Evolutionary conservation across 2,888 invertebrate species (phyloP), one percentile per base, ranked within the genome.

Genomic region (Cryptocephalus moraei): DNA sequence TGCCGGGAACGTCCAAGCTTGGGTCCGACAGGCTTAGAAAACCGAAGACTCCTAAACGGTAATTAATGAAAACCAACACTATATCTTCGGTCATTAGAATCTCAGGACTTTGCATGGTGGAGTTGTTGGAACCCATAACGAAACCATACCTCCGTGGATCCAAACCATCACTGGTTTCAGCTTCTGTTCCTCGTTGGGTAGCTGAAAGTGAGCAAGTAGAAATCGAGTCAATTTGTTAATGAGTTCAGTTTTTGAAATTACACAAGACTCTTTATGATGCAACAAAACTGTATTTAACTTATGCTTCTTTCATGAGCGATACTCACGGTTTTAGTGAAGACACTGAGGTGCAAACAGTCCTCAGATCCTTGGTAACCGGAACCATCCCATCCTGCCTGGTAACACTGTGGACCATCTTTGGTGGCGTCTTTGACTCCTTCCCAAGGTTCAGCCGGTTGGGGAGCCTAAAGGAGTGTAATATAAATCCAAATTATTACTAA

Each of bases 1-100:
- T 73, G 3, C 73, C 72, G 0, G 72, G 72, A 45, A 72, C 61
- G 47, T 66, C 62, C n/a, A 71, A 56, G 1, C 63, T 57, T 2
- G 63, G 56, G 45, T 73, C 71, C 12, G 65, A 59, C 0, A 73
- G 56, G 10, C 65, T 65, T 2, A 73, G 64, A 45, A 73, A 73
- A 9, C 72, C 72, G 66, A 56, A 45, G 8, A 56, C 33, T 8
- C 59, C 59, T 36, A 60, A 31, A 12, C 60, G 43, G 33, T 57
- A 57, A 40, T 56, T 56, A 2, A 55, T 47, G 4, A 48, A 33
- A 6, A 56, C 52, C 9, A 56, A 31, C 8, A 56, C 56, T 8
- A 56, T 40, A 44, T 56, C 48, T 39, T 54, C 45, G 1, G 42
- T 42, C 8, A 55, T 22, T 33, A 56, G 40, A 32, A 51, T 49